phyloP scores from a whole-genome alignment of 2,113 vertebrate genomes.

The Recurvirostra avosetta region DNA sequence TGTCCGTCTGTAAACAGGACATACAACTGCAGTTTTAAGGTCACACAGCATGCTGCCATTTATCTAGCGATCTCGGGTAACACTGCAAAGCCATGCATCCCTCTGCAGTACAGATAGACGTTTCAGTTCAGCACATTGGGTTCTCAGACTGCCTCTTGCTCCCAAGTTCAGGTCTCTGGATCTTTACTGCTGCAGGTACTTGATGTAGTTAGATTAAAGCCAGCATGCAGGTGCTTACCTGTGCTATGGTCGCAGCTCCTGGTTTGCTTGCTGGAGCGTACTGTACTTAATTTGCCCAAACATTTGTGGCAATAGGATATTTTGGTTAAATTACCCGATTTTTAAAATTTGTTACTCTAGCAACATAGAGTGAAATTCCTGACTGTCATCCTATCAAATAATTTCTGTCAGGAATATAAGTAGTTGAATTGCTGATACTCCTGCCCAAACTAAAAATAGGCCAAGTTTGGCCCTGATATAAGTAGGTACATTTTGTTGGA shows the following conservation, averaged over 20 bases:
- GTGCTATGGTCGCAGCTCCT: background rate
- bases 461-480: background rate
- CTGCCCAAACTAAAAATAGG: background rate
- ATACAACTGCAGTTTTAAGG: background rate
- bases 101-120: rapidly evolving
- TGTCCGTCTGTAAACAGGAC: background rate
- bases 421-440: background rate
- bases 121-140: background rate
- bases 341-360: background rate
- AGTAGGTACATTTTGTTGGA: background rate
- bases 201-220: background rate
- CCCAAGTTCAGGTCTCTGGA: background rate
- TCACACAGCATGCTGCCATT: background rate
- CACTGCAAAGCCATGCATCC: rapidly evolving
- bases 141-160: background rate
- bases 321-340: background rate
- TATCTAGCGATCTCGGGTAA: background rate
- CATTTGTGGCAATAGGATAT: background rate
- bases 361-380: background rate
- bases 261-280: background rate
- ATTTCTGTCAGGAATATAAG: background rate
- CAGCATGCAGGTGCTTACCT: background rate
- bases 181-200: background rate
- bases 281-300: background rate
- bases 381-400: background rate